phyloP scores from a whole-genome alignment of 2,888 invertebrate genomes.

The Ommatoiulus sabulosus region DNA sequence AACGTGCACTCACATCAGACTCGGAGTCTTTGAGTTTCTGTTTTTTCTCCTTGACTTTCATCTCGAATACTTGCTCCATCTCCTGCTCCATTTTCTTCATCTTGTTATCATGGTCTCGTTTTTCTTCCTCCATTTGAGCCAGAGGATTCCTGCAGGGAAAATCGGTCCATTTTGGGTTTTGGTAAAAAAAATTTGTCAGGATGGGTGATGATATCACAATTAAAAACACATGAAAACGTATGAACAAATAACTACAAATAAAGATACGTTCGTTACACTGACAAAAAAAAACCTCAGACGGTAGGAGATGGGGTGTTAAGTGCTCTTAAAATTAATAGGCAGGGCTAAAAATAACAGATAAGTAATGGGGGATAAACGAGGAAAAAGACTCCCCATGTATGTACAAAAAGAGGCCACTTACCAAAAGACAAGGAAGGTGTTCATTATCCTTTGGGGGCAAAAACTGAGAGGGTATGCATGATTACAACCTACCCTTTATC shows the following conservation, averaged over 20 bases:
- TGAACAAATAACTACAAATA: slow-evolving; percentile 1
- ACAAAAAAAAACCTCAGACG: not conserved
- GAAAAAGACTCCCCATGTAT: slow-evolving; percentile 45
- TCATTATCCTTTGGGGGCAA: slow-evolving; percentile 88
- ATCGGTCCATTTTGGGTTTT: not conserved
- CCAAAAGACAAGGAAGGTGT: slow-evolving; percentile 89
- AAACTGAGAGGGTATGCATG: slow-evolving; percentile 73
- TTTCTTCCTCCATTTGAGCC: slow-evolving; percentile 98
- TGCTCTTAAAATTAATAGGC: not conserved
- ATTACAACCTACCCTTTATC: slow-evolving; percentile 53
- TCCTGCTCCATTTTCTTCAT: slow-evolving; percentile 99
- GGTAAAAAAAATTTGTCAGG: not conserved
- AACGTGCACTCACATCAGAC: slow-evolving; percentile 76
- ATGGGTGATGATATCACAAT: slow-evolving; percentile 47
- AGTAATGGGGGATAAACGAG: slow-evolving; percentile 12
- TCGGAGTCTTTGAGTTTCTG: slow-evolving; percentile 97
- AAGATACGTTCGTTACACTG: not conserved
- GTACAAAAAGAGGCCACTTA: slow-evolving; percentile 72
- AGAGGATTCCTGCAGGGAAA: slow-evolving; percentile 84
- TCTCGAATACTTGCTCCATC: slow-evolving; percentile 99
- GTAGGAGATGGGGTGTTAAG: not conserved
- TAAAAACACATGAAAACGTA: slow-evolving; percentile 54
- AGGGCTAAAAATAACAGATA: not conserved
- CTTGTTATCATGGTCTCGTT: slow-evolving; percentile 93
- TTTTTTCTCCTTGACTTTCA: slow-evolving; percentile 96